Evolutionary conservation across 2,113 vertebrate species (phyloP).

Genomic region (Macheiramphus alcinus): DNA sequence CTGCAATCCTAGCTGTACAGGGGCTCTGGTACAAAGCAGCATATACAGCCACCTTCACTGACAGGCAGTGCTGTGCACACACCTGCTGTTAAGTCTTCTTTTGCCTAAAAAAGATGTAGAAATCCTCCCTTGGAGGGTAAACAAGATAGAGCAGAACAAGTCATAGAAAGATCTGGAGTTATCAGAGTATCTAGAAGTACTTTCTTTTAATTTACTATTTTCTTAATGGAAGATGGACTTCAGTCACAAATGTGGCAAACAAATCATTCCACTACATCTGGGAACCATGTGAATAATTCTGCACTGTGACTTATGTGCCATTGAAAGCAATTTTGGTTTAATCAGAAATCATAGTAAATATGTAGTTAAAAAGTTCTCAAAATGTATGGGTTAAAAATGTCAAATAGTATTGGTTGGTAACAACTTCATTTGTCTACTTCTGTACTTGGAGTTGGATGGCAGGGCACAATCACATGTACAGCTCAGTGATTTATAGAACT

Average conservation of each 20-base stretch:
- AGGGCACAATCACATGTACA: not conserved
- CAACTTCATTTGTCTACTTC: slow-evolving; percentile 13
- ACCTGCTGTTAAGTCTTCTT: not conserved
- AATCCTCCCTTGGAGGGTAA: not conserved
- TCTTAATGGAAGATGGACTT: not conserved
- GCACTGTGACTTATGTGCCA: not conserved
- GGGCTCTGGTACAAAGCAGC: not conserved
- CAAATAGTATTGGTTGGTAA: not conserved
- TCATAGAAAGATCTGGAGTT: not conserved
- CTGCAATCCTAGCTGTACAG: not conserved
- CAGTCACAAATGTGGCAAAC: not conserved
- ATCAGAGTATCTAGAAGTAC: not conserved
- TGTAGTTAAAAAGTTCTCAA: slow-evolving; percentile 16
- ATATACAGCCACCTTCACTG: not conserved
- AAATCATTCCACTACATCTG: not conserved
- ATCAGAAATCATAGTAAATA: not conserved
- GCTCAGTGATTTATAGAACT: not conserved
- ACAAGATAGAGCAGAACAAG: not conserved
- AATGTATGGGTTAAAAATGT: slow-evolving; percentile 19
- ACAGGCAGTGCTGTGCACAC: too few species aligned
- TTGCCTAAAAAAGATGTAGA: not conserved
- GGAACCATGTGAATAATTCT: not conserved
- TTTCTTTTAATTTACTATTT: not conserved
- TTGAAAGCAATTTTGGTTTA: slow-evolving; percentile 2
- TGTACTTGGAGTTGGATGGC: not conserved